Base-by-base conservation (phyloP, 2,113 vertebrate genomes). In the Ceratotherium simum region DNA sequence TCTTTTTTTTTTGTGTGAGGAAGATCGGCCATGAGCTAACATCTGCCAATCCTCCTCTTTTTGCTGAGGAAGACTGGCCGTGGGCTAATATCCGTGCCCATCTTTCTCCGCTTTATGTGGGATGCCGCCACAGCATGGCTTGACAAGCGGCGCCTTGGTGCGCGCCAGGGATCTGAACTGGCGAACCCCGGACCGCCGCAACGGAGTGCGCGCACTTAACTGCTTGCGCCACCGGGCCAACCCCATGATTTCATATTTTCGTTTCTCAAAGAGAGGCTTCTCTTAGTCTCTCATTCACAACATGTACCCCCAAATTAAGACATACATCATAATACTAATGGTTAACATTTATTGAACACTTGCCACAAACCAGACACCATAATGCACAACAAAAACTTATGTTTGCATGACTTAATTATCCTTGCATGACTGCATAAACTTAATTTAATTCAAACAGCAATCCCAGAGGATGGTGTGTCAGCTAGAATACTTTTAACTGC, bases 201-300 rank as follows among this genome's bases (percentile, higher is more conserved):
- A 5, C 5, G 42, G 42, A 42, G 42, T 42, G 42, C 42, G 42
- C 5, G 42, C 42, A 42, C 42, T 42, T 42, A 42, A 42, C 42
- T 42, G 42, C 42, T 42, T 42, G 42, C 42, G 5, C 42, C 42
- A 42, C 42, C 5, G 5, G 42, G 42, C 42, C 42, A 42, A 42
- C 42, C 42, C 42, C 42, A 42, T 64, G 31, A 39, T 93, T 83
- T 78, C 69, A 69, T 46, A 60, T 69, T 79, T 82, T 72, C 2
- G 0, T 82, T 79, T 72, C 70, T 89, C 64, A 70, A 67, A 87
- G 58, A 86, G 31, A 69, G 46, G 8, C 25, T 17, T 86, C 46
- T 96, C 46, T 87, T 69, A 36, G 72, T 92, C 21, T 79, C 54
- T 85, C 31, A 81, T 96, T 94, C 33, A 33, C 17, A 58, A 18